phyloP scores from a whole-genome alignment of 2,797 vertebrate genomes.

The Stomatorhinus walkeri region DNA sequence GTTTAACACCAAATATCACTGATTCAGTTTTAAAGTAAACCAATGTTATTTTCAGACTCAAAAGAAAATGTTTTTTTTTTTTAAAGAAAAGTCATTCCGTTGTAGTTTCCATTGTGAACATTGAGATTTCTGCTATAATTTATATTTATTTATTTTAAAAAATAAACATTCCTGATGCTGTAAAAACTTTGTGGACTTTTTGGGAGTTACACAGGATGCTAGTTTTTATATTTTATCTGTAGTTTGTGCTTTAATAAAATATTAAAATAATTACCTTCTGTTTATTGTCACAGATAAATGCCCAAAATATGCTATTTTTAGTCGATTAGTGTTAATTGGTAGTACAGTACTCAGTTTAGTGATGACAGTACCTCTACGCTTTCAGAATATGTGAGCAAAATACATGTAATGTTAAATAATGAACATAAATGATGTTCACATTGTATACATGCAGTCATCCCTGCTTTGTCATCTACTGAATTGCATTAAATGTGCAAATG shows the following conservation, averaged over 20 bases:
- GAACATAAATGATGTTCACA: not conserved
- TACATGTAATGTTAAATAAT: not conserved
- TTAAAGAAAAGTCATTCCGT: constrained; percentile 20
- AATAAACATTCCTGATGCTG: constrained; percentile 56
- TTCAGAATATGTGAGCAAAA: not conserved
- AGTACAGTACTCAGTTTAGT: not conserved
- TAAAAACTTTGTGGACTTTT: constrained; percentile 62
- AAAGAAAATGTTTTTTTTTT: constrained; percentile 40
- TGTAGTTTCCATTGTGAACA: constrained; percentile 47
- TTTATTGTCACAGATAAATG: not conserved
- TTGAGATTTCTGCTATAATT: constrained; percentile 55
- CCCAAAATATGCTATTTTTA: not conserved
- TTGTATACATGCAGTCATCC: not conserved
- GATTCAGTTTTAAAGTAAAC: constrained; percentile 30
- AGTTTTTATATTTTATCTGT: constrained; percentile 49
- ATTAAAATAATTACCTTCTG: constrained; percentile 21
- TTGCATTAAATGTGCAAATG: not conserved
- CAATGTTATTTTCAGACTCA: constrained; percentile 55
- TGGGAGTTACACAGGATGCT: constrained; percentile 46
- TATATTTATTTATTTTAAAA: constrained; percentile 70
- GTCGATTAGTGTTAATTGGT: not conserved
- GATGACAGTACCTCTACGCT: not conserved
- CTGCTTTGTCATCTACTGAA: not conserved
- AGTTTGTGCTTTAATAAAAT: constrained; percentile 59
- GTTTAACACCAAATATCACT: not conserved